Conservation (phyloP, 2,797 vertebrate species). For the Poeciliopsis gracilis region DNA sequence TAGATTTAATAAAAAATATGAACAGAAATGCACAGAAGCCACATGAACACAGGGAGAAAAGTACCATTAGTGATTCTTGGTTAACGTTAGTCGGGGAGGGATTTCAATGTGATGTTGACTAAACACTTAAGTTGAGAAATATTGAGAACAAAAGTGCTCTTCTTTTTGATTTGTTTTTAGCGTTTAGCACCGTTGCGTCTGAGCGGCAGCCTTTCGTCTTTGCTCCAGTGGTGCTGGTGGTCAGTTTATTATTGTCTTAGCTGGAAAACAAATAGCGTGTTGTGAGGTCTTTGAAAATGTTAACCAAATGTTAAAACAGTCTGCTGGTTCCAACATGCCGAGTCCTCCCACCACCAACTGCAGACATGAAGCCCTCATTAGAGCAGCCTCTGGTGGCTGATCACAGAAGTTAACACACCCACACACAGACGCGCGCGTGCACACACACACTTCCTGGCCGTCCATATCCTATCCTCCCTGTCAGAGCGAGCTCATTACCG, state of each 20-base stretch:
- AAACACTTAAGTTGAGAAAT: neutral
- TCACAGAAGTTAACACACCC: constrained; percentile 21
- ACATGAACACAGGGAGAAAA: too few species aligned
- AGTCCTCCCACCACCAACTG: constrained; percentile 37
- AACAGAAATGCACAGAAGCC: too few species aligned
- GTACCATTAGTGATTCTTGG: neutral
- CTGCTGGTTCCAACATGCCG: constrained; percentile 49
- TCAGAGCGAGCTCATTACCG: constrained; percentile 76
- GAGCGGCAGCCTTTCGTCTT: neutral
- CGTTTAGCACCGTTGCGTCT: neutral
- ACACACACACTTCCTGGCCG: constrained; percentile 52
- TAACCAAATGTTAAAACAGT: constrained; percentile 43
- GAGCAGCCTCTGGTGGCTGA: constrained; percentile 56
- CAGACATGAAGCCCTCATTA: constrained; percentile 62
- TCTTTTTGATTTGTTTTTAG: neutral
- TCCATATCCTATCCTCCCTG: constrained; percentile 70
- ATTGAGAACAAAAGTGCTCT: neutral
- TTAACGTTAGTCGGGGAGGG: neutral
- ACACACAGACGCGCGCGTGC: constrained; percentile 17
- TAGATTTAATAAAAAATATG: too few species aligned
- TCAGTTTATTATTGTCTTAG: constrained; percentile 29
- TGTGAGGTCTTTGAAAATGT: constrained; percentile 37
- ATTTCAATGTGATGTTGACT: neutral
- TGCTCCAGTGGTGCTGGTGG: constrained; percentile 28
- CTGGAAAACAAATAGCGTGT: constrained; percentile 31